phyloP scores from a whole-genome alignment of 1,140 invertebrate genomes.

The Drosophila persimilis region DNA sequence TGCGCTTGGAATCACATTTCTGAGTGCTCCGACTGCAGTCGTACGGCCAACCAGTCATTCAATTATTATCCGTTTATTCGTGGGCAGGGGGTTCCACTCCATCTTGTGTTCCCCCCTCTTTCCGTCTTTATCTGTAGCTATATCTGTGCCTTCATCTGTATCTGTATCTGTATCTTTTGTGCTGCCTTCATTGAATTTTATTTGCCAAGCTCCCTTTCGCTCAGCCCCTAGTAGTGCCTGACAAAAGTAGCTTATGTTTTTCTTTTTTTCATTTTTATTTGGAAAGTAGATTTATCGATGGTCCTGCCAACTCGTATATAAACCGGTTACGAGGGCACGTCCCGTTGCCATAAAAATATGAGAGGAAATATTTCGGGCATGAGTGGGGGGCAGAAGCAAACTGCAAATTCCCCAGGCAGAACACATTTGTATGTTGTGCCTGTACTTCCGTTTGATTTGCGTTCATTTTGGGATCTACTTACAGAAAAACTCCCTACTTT shows the following conservation, averaged over 20 bases:
- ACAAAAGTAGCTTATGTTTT: slow-evolving; percentile 49
- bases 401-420: slow-evolving; percentile 17
- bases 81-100: background rate
- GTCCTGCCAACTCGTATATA: slow-evolving; percentile 42
- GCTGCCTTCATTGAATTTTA: background rate
- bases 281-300: slow-evolving; percentile 46
- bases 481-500: background rate
- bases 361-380: slow-evolving; percentile 38
- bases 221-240: slow-evolving; percentile 23
- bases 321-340: slow-evolving; percentile 36
- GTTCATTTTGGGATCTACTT: slow-evolving; percentile 4
- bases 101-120: background rate
- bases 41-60: slow-evolving; percentile 12
- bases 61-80: slow-evolving; percentile 11
- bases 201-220: slow-evolving; percentile 1
- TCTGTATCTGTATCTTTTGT: no score
- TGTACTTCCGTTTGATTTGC: slow-evolving; percentile 39
- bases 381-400: slow-evolving; percentile 26
- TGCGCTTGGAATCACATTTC: background rate
- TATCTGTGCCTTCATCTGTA: no score
- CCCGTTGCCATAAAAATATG: slow-evolving; percentile 46
- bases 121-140: background rate
- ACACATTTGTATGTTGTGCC: background rate
- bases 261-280: slow-evolving; percentile 8
- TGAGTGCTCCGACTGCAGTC: no score